These are phyloP conservation scores for Bombyx mandarina DNA, from an alignment of 1,140 invertebrate species.

Conservation along the genomic window DNA sequence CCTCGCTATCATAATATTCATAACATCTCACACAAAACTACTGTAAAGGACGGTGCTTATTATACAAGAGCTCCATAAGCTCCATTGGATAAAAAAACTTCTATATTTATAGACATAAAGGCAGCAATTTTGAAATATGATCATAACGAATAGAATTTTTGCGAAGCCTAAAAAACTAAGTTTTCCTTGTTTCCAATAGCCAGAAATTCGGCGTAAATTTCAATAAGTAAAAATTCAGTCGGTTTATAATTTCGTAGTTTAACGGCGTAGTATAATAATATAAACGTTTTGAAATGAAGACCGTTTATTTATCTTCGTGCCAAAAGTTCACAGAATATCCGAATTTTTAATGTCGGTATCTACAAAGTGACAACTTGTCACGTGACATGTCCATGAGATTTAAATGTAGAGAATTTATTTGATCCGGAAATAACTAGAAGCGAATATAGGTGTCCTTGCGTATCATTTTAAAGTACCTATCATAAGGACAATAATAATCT, in stretches of 20 bases:
- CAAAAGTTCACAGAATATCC: conserved; percentile 49
- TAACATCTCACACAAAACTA: no score
- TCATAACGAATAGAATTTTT: no score
- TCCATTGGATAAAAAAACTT: no score
- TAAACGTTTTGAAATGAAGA: no score
- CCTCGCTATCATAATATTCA: no score
- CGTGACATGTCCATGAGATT: conserved; percentile 35
- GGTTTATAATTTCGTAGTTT: no score
- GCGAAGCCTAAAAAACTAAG: no score
- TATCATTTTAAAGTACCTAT: conserved; percentile 42
- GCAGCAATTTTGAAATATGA: neutral
- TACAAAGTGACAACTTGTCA: conserved; percentile 48
- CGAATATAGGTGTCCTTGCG: conserved; percentile 64
- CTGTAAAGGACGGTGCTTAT: no score
- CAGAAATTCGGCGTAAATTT: neutral
- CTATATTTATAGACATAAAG: conserved; percentile 5
- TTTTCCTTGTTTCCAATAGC: no score
- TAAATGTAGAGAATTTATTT: conserved; percentile 12
- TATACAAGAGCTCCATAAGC: no score
- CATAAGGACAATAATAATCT: conserved; percentile 49
- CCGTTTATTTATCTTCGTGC: conserved; percentile 16
- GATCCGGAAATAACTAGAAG: conserved; percentile 1
- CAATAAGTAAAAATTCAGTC: no score
- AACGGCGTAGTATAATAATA: no score
- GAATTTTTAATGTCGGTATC: conserved; percentile 50